Base-by-base conservation (phyloP, 2,888 invertebrate species). In the Cantharis flavilabris region DNA sequence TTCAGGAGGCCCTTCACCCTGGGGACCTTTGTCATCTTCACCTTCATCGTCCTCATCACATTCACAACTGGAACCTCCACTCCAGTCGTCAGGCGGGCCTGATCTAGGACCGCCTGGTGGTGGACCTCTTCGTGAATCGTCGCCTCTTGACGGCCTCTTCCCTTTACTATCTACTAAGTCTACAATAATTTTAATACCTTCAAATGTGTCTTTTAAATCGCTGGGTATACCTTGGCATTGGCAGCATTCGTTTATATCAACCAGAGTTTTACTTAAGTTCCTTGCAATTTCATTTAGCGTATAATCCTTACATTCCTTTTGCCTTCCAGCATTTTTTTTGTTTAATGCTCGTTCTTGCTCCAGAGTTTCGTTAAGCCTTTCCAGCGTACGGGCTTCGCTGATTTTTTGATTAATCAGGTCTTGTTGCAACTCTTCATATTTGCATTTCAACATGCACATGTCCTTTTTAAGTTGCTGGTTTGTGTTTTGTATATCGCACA, bases 401-500 rank as follows among this genome's bases (percentile, higher is more conserved):
- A 88, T 70, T 75, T 88, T 88, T 77, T 88, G 88, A 72, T 86
- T 85, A n/a, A 88, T 83, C 67, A 88, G 80, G 77, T 88, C 87
- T 5, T 86, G 84, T 75, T 88, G 86, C n/a, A 88, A 75, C 74
- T 85, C 84, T 3, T 83, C 80, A 71, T 85, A 86, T 81, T 86
- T 84, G 16, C 81, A 81, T 33, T 85, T 84, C 16, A 86, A 76
- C 7, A 83, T 79, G 18, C 80, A 76, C 81, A 84, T 76, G 63
- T 86, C 85, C 28, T 84, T 83, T 71, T 85, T 86, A 3, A 88
- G 77, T 73, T 84, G 79, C 16, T 80, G 80, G 75, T 88, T 88
- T 13, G 83, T 81, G 4, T 81, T 78, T 62, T 83, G 84, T 65
- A 88, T 76, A 69, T 87, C 85, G 28, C 72, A 80, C 64, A 86